Percentiles rank a stretch among this genome's conserved stretches.
These are phyloP conservation scores for zebrafish (Danio rerio) DNA, from an alignment of 2,113 vertebrate species.

Conservation along the genomic window DNA sequence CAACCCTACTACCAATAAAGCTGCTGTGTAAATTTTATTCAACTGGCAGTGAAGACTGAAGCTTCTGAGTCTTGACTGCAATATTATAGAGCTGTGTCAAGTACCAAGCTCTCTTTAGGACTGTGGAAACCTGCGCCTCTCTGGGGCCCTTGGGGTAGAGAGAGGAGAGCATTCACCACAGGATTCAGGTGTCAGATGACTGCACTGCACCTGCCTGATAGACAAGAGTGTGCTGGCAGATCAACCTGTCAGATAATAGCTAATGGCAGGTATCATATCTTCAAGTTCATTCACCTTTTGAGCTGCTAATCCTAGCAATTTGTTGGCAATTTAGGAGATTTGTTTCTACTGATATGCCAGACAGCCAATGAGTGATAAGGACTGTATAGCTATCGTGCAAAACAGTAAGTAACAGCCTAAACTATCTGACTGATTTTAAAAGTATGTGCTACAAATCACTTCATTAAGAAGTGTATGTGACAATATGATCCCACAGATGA, in stretches of 20 bases:
- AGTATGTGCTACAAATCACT: too few relatives aligned
- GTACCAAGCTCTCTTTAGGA: background rate
- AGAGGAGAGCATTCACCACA: background rate
- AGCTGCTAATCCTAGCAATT: background rate
- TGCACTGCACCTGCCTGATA: background rate
- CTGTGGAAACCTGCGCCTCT: background rate
- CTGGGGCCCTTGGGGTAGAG: background rate
- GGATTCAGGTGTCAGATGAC: constrained; percentile 15
- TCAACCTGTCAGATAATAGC: background rate
- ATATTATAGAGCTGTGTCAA: background rate
- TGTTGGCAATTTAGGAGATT: background rate
- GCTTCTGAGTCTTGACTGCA: too few relatives aligned
- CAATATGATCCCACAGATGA: background rate
- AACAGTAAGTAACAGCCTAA: background rate
- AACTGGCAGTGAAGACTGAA: background rate
- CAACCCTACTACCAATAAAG: background rate
- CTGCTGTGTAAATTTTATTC: constrained; percentile 26
- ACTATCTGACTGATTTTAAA: background rate
- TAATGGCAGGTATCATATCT: constrained; percentile 24
- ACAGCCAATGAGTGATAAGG: background rate
- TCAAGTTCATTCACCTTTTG: background rate
- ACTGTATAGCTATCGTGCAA: background rate
- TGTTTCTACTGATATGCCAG: background rate
- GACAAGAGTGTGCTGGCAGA: background rate
- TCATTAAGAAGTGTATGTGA: background rate